These are phyloP conservation scores for Andrena haemorrhoa DNA, from an alignment of 2,888 invertebrate genomes.

Conservation along the genomic window DNA sequence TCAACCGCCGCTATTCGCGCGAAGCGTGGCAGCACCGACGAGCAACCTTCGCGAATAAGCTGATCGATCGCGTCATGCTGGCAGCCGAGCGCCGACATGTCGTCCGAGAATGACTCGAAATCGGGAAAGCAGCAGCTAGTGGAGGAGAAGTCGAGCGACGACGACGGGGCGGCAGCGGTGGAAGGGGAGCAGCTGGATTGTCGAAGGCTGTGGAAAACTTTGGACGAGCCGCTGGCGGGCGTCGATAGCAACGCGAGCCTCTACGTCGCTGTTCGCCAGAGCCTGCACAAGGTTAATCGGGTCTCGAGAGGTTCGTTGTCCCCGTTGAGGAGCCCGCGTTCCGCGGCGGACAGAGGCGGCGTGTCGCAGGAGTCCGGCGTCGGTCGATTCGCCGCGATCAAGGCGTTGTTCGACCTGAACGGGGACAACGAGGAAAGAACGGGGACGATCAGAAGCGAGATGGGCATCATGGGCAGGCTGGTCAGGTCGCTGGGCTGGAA, in stretches of 20 bases:
- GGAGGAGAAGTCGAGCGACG: not conserved
- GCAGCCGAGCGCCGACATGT: slow-evolving; percentile 6
- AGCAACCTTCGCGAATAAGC: not conserved
- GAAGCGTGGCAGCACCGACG: not conserved
- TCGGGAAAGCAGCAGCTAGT: no score
- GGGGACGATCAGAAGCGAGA: not conserved
- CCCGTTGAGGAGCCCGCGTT: not conserved
- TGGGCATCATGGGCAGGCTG: slow-evolving; percentile 23
- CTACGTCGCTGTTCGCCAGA: slow-evolving; percentile 43
- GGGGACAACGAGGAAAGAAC: not conserved
- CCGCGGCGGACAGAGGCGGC: not conserved
- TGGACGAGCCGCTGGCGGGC: slow-evolving; percentile 17
- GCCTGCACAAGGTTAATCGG: slow-evolving; percentile 37
- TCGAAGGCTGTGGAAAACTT: slow-evolving; percentile 42
- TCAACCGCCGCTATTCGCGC: no score
- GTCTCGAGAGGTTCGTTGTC: not conserved
- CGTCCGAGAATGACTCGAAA: not conserved
- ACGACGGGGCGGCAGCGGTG: not conserved
- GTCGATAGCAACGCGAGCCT: slow-evolving; percentile 32
- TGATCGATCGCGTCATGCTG: not conserved
- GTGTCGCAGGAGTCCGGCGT: slow-evolving; percentile 35
- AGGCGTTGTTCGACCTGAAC: slow-evolving; percentile 36
- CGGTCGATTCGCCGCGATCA: slow-evolving; percentile 34
- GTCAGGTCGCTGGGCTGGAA: slow-evolving; percentile 1
- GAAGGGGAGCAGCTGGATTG: not conserved